Conservation (phyloP, 2,113 vertebrate species). For the Tachysurus fulvidraco region DNA sequence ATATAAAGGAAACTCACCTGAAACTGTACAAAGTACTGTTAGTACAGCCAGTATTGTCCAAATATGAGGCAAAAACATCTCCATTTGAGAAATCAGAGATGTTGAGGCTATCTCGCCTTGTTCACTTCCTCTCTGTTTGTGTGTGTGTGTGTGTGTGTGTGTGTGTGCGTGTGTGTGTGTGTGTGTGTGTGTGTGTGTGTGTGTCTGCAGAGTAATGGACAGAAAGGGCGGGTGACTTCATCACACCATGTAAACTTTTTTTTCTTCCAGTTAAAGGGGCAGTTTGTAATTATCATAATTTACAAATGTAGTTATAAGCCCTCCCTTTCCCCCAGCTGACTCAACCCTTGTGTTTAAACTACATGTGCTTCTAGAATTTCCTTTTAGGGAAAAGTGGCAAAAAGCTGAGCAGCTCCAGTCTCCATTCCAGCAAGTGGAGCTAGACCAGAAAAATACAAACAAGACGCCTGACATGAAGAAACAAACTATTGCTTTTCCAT, state of each 20-base stretch:
- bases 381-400: not conserved
- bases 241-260: not conserved
- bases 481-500: not conserved
- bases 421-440: not conserved
- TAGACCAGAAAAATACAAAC: not conserved
- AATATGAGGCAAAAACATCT: slow-evolving; percentile 10
- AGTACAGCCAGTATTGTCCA: slow-evolving; percentile 33
- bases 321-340: not conserved
- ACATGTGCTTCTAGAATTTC: not conserved
- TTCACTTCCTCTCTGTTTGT: not conserved
- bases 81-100: slow-evolving; percentile 38
- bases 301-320: not conserved
- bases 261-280: not conserved
- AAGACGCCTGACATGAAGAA: not conserved
- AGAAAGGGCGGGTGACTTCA: not conserved
- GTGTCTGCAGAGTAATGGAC: no score
- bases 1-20: slow-evolving; percentile 33
- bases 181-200: not conserved
- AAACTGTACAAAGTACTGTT: slow-evolving; percentile 24
- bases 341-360: not conserved
- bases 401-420: not conserved
- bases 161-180: not conserved
- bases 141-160: not conserved
- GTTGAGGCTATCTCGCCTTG: not conserved
- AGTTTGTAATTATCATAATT: not conserved